A percentile compares a stretch with the other conserved stretches of the same genome.
These are phyloP conservation scores for Strongylocentrotus purpuratus DNA, from an alignment of 35 echinoderm and acorn worm species.

Conservation along the genomic window DNA sequence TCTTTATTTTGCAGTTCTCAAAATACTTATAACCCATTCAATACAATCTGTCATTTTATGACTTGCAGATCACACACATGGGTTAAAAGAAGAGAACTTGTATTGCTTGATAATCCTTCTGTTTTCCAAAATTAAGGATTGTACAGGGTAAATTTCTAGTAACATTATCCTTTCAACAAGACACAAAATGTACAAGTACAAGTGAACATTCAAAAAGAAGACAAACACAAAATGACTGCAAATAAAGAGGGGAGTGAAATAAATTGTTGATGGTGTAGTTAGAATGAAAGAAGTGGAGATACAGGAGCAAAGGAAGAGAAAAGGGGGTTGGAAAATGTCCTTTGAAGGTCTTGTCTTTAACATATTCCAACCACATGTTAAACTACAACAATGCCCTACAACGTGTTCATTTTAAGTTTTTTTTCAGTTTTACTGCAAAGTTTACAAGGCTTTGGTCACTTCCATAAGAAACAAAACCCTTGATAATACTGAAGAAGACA, in stretches of 20 bases:
- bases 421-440: slow-evolving; percentile 4
- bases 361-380: background rate
- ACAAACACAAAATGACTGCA: no score
- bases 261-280: no score
- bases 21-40: background rate
- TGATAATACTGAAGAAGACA: background rate
- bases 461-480: background rate
- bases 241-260: no score
- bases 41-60: background rate
- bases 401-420: background rate
- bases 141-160: background rate
- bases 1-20: background rate
- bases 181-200: background rate
- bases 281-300: no score
- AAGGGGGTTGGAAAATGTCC: no score
- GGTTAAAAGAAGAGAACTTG: no score
- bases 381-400: background rate
- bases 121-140: background rate
- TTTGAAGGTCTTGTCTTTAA: background rate
- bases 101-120: background rate
- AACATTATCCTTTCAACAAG: background rate
- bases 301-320: no score
- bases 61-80: background rate
- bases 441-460: background rate
- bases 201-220: no score